Base-by-base conservation (phyloP, 2,888 invertebrate genomes). In the Stenurella melanura region DNA sequence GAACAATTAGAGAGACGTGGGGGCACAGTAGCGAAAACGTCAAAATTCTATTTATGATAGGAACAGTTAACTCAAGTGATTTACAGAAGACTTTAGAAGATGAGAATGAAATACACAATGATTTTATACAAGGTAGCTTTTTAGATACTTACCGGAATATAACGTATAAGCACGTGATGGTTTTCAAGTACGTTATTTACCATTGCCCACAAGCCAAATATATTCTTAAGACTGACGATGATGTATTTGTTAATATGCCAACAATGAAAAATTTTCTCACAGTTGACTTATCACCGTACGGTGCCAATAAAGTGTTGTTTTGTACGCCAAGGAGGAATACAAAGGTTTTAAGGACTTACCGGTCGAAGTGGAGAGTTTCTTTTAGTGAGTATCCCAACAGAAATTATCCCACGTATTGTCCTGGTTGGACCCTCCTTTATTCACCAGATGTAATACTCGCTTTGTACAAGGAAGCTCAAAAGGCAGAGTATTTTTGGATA, bases 151-250 rank as follows among this genome's bases (percentile, higher is more conserved):
- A 96, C 85, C 91, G 93, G 68, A 96, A 96, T 88, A 92, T 96
- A 89, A 96, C 96, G 0, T 94, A 96, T 84, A 96, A 96, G 86
- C 96, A 96, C 87, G 93, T 95, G 7, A 95, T 95, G 93, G 94
- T 93, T 0, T 90, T 96, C 61, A 95, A 96, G 86, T 96, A 96
- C 94, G 93, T 93, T 19, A 90, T 92, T 0, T 93, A 93, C 83
- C 92, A 94, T 84, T 96, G 96, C 87, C 91, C 92, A 0, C 90
- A 90, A 54, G 95, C 94, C 0, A 93, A 92, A 82, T 89, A 89
- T 79, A 87, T 96, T 72, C 89, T 96, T 73, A 96, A 96, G 88
- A 92, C 93, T 75, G 96, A 96, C 86, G 96, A 96, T 86, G 96
- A 96, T 89, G 92, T 95, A 77, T 93, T 95, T 82, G 93, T 96